Conservation (phyloP, 2,888 invertebrate species). For the Formica aserva region DNA sequence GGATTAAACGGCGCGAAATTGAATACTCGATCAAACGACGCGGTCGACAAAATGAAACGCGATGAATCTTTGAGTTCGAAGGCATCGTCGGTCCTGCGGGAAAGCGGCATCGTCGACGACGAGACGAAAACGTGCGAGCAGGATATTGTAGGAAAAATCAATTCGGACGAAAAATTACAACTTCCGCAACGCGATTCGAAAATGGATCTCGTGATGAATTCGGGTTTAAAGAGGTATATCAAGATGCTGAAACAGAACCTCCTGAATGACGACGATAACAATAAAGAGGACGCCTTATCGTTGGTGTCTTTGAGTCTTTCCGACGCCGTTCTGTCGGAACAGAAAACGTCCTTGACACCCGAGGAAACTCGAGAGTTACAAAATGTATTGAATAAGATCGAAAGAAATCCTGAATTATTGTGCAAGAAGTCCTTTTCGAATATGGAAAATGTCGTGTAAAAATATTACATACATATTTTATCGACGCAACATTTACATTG, state of each 20-base stretch:
- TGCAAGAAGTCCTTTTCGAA: not conserved
- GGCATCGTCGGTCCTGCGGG: not conserved
- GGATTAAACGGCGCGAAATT: constrained; percentile 39
- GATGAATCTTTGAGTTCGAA: not conserved
- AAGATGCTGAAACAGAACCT: constrained; percentile 74
- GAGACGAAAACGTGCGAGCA: constrained; percentile 8
- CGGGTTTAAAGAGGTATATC: constrained; percentile 75
- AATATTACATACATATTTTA: not conserved
- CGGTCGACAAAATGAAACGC: constrained; percentile 25
- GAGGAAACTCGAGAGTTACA: constrained; percentile 73
- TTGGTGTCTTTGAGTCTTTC: constrained; percentile 74
- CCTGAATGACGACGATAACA: constrained; percentile 57
- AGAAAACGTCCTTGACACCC: constrained; percentile 63
- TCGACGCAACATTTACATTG: constrained; percentile 5
- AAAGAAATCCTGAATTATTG: constrained; percentile 59
- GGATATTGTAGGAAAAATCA: not conserved
- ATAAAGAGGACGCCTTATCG: constrained; percentile 57
- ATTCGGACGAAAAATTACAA: constrained; percentile 50
- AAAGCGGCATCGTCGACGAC: not conserved
- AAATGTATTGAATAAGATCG: constrained; percentile 67
- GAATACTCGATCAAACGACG: constrained; percentile 39
- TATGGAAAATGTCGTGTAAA: not conserved
- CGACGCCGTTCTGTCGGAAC: constrained; percentile 74
- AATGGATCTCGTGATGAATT: constrained; percentile 71
- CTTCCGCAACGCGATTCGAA: constrained; percentile 68